Evolutionary conservation across 1,140 invertebrate species (phyloP).

Genomic region (Phenacoccus solenopsis): DNA sequence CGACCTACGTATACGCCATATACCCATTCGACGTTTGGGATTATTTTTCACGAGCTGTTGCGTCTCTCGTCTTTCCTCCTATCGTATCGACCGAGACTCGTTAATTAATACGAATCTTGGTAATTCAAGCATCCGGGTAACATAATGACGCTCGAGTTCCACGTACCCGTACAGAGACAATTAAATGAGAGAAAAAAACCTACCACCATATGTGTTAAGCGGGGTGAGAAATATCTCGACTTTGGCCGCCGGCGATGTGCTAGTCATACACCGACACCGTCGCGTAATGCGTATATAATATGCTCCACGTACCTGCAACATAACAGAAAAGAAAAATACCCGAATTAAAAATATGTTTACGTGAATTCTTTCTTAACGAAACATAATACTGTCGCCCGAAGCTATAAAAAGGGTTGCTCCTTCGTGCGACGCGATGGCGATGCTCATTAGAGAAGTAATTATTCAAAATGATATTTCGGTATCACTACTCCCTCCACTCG

Average conservation of each 20-base stretch:
- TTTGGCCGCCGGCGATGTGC: too few relatives aligned
- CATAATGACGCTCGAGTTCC: background rate
- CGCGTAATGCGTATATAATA: background rate
- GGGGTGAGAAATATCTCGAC: background rate
- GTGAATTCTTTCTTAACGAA: background rate
- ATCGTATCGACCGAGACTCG: background rate
- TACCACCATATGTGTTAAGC: background rate
- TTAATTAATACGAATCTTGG: background rate
- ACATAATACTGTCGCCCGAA: background rate
- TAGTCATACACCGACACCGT: too few relatives aligned
- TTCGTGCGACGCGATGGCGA: background rate
- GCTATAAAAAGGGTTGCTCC: background rate
- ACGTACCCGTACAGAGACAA: background rate
- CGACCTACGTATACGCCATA: background rate
- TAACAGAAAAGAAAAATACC: background rate
- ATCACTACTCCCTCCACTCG: too few relatives aligned
- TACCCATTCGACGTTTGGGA: background rate
- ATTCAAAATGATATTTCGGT: background rate
- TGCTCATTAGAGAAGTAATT: background rate
- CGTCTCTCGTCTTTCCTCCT: too few relatives aligned
- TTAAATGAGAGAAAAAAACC: background rate
- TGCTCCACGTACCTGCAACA: background rate
- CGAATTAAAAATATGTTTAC: background rate
- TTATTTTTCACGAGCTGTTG: background rate
- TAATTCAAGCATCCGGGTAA: constrained; percentile 1